Percentiles rank a stretch among this genome's conserved stretches.
Evolutionary conservation across 1,140 invertebrate genomes (phyloP).

Genomic region (Drosophila navojoa): DNA sequence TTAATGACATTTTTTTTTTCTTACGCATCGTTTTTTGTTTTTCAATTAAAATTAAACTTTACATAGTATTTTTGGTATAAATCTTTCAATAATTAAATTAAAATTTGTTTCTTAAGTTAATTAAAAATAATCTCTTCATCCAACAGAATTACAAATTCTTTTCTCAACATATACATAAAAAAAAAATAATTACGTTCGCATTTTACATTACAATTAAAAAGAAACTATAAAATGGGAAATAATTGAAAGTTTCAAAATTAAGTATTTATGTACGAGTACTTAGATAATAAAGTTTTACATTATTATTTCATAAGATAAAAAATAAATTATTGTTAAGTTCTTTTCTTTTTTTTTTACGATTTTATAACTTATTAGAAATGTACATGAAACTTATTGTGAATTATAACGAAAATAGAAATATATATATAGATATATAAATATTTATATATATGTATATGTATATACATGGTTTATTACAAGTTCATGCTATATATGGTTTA

Average conservation of each 20-base stretch:
- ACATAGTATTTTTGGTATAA: constrained; percentile 82
- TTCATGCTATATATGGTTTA: constrained; percentile 55
- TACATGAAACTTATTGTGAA: constrained; percentile 71
- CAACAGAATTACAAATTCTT: constrained; percentile 62
- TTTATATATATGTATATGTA: constrained; percentile 22
- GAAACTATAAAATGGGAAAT: constrained; percentile 46
- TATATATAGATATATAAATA: constrained; percentile 23
- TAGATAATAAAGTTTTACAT: constrained; percentile 40
- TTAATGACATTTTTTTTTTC: constrained; percentile 76
- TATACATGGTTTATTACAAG: constrained; percentile 73
- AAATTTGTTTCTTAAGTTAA: constrained; percentile 71
- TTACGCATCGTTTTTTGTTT: constrained; percentile 64
- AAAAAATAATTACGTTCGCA: constrained; percentile 57
- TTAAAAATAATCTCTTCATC: constrained; percentile 70
- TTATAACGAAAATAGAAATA: constrained; percentile 48
- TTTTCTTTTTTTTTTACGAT: not conserved
- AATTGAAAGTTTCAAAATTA: constrained; percentile 60
- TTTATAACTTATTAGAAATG: constrained; percentile 69
- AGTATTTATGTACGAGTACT: constrained; percentile 40
- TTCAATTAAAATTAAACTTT: constrained; percentile 78
- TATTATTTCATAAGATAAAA: constrained; percentile 66
- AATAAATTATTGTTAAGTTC: constrained; percentile 72
- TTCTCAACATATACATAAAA: constrained; percentile 69
- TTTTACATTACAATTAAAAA: constrained; percentile 61
- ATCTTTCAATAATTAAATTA: constrained; percentile 80